Evolutionary conservation across 2,797 vertebrate species (phyloP).

Genomic region (Enteromius argenteus): DNA sequence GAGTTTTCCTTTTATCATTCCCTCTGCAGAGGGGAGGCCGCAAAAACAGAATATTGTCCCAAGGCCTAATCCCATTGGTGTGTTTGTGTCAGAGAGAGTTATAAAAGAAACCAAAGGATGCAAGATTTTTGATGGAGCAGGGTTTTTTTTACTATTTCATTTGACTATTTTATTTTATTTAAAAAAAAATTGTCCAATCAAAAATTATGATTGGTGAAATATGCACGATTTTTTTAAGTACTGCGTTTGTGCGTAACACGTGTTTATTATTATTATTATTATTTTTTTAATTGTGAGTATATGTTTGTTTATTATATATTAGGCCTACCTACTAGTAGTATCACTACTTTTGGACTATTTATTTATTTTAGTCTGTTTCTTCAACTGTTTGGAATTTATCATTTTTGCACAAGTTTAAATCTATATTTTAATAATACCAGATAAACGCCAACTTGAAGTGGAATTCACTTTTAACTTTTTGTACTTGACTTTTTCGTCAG

Average conservation of each 20-base stretch:
- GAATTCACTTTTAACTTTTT: background rate
- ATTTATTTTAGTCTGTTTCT: background rate
- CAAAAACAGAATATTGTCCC: slow-evolving; percentile 56
- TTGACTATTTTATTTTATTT: background rate
- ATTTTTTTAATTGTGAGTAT: background rate
- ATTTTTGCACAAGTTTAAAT: background rate
- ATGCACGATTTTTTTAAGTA: background rate
- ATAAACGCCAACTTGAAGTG: background rate
- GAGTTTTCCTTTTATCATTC: slow-evolving; percentile 52
- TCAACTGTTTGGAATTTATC: background rate
- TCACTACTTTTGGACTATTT: background rate
- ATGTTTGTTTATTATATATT: background rate
- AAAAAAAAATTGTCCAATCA: background rate
- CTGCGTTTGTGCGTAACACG: background rate
- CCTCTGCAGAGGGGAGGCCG: slow-evolving; percentile 36
- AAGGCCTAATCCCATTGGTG: slow-evolving; percentile 57
- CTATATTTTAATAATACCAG: background rate
- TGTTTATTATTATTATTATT: too few relatives aligned
- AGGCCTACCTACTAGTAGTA: background rate
- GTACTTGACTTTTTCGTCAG: background rate
- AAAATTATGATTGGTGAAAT: background rate
- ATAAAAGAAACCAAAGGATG: slow-evolving; percentile 6
- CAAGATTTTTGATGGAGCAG: too few relatives aligned
- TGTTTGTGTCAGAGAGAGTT: slow-evolving; percentile 43
- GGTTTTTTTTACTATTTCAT: background rate